Evolutionary conservation across 1,140 invertebrate genomes (phyloP).

Genomic region (Lineus longissimus): DNA sequence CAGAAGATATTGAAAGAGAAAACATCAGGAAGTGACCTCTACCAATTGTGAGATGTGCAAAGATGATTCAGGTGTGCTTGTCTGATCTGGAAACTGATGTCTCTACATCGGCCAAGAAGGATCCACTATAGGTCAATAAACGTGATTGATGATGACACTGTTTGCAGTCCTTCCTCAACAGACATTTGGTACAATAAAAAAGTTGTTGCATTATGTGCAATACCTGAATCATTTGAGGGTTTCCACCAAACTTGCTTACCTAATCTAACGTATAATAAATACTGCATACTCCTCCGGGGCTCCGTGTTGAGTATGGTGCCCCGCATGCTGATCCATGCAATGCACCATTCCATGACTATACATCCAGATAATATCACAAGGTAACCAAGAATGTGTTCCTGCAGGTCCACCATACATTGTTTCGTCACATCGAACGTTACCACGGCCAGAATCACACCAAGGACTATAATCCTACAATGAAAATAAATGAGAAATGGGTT

Average conservation of each 20-base stretch:
- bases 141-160: too few relatives aligned
- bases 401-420: constrained; percentile 54
- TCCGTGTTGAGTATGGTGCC: constrained; percentile 77
- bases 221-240: too few relatives aligned
- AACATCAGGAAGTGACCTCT: too few relatives aligned
- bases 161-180: too few relatives aligned
- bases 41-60: too few relatives aligned
- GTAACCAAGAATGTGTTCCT: constrained; percentile 70
- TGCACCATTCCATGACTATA: constrained; percentile 68
- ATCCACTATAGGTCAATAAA: too few relatives aligned
- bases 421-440: constrained; percentile 58
- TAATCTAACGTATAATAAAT: constrained; percentile 75
- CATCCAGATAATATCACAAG: constrained; percentile 65
- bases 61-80: too few relatives aligned
- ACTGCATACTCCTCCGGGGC: constrained; percentile 72
- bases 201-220: too few relatives aligned
- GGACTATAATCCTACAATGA: constrained; percentile 59
- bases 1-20: too few relatives aligned
- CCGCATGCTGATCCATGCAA: constrained; percentile 72
- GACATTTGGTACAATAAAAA: too few relatives aligned
- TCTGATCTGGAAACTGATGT: too few relatives aligned
- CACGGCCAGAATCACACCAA: constrained; percentile 61
- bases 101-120: too few relatives aligned
- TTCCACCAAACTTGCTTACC: constrained; percentile 64
- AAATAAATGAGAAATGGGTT: constrained; percentile 23